phyloP scores from a whole-genome alignment of 2,797 vertebrate genomes.

The Loriculus beryllinus region DNA sequence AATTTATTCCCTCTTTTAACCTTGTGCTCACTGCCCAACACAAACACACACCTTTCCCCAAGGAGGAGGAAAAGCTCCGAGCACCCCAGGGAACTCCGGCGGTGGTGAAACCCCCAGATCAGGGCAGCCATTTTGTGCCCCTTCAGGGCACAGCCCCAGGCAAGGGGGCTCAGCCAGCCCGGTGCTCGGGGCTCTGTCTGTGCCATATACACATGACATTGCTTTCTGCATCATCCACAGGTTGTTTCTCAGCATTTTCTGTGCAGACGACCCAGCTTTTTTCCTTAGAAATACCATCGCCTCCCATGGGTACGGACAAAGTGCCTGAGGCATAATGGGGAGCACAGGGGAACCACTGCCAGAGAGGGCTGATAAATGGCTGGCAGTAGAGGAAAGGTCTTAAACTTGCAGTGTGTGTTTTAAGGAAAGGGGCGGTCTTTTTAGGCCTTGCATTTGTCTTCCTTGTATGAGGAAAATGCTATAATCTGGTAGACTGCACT shows the following conservation, averaged over 20 bases:
- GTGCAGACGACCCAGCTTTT: background rate
- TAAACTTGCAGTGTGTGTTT: background rate
- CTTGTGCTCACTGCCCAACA: conserved; percentile 12
- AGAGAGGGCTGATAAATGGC: background rate
- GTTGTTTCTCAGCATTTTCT: rapidly evolving
- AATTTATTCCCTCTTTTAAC: conserved; percentile 11
- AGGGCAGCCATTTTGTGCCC: rapidly evolving
- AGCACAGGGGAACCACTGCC: rapidly evolving
- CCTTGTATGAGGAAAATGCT: background rate
- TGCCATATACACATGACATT: rapidly evolving
- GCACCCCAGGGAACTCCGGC: background rate
- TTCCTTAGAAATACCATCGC: rapidly evolving
- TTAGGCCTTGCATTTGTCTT: background rate
- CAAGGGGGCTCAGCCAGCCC: rapidly evolving
- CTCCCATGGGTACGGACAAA: background rate
- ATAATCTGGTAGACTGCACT: background rate
- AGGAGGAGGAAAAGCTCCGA: background rate
- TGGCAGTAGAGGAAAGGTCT: background rate
- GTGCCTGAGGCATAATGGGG: rapidly evolving
- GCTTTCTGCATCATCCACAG: rapidly evolving
- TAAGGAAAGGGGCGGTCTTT: background rate
- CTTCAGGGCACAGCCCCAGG: background rate
- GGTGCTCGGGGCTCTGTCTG: background rate
- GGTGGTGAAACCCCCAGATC: rapidly evolving
- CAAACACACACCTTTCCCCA: conserved; percentile 52